These are phyloP conservation scores for Trachelus iudaicus DNA, from an alignment of 2,888 invertebrate species.

Conservation along the genomic window DNA sequence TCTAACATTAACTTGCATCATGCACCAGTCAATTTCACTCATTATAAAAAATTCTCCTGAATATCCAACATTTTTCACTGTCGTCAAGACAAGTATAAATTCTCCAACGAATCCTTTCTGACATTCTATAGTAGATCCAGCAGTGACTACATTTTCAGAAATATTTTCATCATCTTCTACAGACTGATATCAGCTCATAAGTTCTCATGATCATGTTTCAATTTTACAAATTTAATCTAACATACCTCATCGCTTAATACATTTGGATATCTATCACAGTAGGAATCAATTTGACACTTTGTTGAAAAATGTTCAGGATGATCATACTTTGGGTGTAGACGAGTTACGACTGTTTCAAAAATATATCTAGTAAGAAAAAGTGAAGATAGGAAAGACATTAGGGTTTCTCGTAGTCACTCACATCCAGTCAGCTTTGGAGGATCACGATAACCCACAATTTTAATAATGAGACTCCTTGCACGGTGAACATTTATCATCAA, in stretches of 20 bases:
- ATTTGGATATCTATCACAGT: neutral
- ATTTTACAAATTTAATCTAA: neutral
- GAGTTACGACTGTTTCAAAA: neutral
- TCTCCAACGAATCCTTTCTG: constrained; percentile 63
- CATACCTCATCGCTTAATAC: neutral
- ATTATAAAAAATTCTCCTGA: constrained; percentile 64
- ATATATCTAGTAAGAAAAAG: neutral
- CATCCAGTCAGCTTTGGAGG: constrained; percentile 57
- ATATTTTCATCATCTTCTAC: neutral
- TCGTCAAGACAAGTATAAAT: constrained; percentile 43
- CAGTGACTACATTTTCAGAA: neutral
- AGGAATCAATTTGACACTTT: neutral
- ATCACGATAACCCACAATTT: constrained; percentile 53
- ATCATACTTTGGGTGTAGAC: neutral
- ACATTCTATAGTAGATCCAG: constrained; percentile 60
- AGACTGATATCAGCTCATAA: neutral
- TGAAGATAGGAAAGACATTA: neutral
- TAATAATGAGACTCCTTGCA: constrained; percentile 49
- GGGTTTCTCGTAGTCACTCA: neutral
- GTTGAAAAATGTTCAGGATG: neutral
- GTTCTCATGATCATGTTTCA: neutral
- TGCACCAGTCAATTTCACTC: constrained; percentile 65
- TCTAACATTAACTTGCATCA: constrained; percentile 57
- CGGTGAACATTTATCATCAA: constrained; percentile 52
- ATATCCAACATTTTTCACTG: constrained; percentile 61